Evolutionary conservation across 2,797 vertebrate species (phyloP), one percentile per base, ranked within the genome.

Genomic region (Alfaro cultratus): DNA sequence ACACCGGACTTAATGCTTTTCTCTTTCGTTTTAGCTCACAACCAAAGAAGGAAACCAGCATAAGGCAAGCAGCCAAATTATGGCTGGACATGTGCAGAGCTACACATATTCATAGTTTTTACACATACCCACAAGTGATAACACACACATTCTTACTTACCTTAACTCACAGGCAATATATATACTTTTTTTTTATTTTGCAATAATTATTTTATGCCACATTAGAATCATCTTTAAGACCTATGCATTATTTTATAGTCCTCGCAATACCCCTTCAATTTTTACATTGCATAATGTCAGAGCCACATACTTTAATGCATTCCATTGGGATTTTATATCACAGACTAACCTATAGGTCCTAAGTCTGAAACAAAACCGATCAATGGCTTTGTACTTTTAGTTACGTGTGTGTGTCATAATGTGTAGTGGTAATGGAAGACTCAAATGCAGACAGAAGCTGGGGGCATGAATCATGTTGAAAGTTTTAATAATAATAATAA

Each of bases 21-120:
- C 31, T 82, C 80, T 47, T 45, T 60, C 82, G 74, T 88, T 87
- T 90, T 86, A 90, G 80, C 85, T 87, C 74, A 80, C 87, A 83
- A 88, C 78, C 84, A 89, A 86, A 82, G 74, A 49, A 81, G 67
- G 77, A 75, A 75, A 87, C 86, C 79, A 80, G 71, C 60, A 53
- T 77, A 64, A 81, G 79, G 86, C 83, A 81, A 26, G 62, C 74
- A 82, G 87, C 88, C 89, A 91, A 89, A 72, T 29, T 23, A 80
- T 74, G 55, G 45, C 80, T 73, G 80, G 74, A 83, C 83, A 83
- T 85, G 78, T 74, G 83, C 79, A 85, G 23, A 21, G 45, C 34
- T 75, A 64, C 78, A 86, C 85, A 88, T 89, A 82, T 85, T 82
- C 72, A 83, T 62, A 70, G 31, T 74, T 67, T 73, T 79, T 55